Evolutionary conservation across 2,797 vertebrate species (phyloP).

Genomic region (Artibeus lituratus): DNA sequence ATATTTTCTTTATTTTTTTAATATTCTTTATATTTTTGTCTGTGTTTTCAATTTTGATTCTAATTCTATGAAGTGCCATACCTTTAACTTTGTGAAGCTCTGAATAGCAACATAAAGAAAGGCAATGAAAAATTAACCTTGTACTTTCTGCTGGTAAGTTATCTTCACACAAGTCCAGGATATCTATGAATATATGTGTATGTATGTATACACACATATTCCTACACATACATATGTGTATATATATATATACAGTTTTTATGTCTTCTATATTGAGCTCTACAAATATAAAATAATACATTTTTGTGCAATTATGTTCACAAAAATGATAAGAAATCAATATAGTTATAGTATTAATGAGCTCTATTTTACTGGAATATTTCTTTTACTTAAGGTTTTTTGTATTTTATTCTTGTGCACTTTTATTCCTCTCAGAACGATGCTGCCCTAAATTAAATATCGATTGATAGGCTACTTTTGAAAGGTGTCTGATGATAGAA

Average conservation of each 20-base stretch:
- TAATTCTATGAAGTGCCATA: neutral
- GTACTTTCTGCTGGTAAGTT: neutral
- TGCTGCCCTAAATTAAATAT: neutral
- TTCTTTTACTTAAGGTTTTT: slow-evolving; percentile 25
- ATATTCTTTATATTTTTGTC: neutral
- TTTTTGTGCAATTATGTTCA: neutral
- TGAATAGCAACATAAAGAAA: neutral
- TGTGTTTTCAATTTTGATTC: neutral
- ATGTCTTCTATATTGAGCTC: neutral
- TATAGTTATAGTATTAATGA: neutral
- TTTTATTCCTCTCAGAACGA: neutral
- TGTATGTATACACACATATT: neutral
- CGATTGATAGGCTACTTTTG: neutral
- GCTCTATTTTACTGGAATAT: neutral
- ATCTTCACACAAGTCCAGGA: neutral
- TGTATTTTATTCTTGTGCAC: neutral
- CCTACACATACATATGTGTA: neutral
- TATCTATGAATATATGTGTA: neutral
- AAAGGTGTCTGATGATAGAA: neutral
- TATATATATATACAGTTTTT: neutral
- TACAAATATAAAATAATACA: neutral
- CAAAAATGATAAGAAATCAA: slow-evolving; percentile 28
- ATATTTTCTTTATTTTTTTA: neutral
- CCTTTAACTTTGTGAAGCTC: neutral
- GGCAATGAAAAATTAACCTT: neutral